Base-by-base conservation (phyloP, 2,113 vertebrate species). In the Zosterops lateralis region DNA sequence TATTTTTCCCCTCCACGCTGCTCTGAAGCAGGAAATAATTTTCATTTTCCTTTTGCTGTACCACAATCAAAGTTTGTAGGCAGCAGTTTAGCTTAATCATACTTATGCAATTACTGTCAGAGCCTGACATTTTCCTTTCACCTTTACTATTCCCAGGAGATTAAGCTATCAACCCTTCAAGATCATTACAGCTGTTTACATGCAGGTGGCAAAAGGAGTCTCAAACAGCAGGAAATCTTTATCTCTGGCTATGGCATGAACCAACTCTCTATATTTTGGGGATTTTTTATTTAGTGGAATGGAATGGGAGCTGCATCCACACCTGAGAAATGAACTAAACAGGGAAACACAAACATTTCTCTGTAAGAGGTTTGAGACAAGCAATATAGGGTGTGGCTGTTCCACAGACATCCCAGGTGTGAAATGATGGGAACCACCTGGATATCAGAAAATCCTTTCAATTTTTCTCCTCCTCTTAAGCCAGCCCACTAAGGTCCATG, bases 111-210 rank as follows among this genome's bases (percentile, higher is more conserved):
- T 97, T 97, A 97, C 95, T 95, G 95, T 95, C 93, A 94, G 84
- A 95, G 53, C 24, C 89, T 96, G 95, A 94, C 95, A 96, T 96
- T 97, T 97, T 96, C 95, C 91, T 93, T 96, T 97, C 95, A 92
- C 95, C 94, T 94, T 94, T 93, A 34, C 61, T 90, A 94, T 85
- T 96, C 96, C 88, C 84, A 79, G 44, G 24, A 94, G 80, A 96
- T 94, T 90, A 95, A 95, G 95, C 94, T 82, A 94, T 97, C 96
- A 97, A 68, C 75, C 71, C 84, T 92, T 97, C 95, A 97, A 90
- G 53, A 95, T 95, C 77, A 66, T 96, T 95, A 68, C 85, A 70
- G 84, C 6, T 96, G 93, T 96, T 96, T 97, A 95, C 93, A 93
- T 56, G 90, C 67, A 91, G 85, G 92, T 87, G 94, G 62, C 71